Evolutionary conservation across 2,888 invertebrate species (phyloP), one percentile per base, ranked within the genome.

Genomic region (Tortrix viridana): DNA sequence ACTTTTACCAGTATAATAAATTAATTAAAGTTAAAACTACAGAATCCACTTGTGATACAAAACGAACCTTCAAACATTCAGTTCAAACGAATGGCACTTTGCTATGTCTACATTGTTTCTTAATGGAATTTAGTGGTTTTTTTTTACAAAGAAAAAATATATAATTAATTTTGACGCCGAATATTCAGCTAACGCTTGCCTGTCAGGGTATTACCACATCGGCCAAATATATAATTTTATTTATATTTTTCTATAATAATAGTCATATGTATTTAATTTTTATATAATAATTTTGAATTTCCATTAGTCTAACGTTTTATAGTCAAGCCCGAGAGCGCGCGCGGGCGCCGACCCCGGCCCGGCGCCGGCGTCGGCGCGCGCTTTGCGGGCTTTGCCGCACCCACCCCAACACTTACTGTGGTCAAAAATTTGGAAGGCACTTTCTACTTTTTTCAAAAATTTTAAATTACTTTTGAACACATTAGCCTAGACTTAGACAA

Each of bases 351-450:
- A 26, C 60, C 49, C 46, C 53, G 50, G 44, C 26, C 50, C 23
- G 48, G 19, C 23, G 32, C 56, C 57, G 60, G 60, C 71, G 69
- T 59, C 49, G 52, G 70, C 70, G 73, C 72, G 70, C 69, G 74
- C 80, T 71, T 64, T 74, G 79, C 81, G 79, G 78, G 79, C 83
- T 77, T 87, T 93, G 94, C 93, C 94, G 89, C 88, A 87, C 84
- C 82, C 79, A 84, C 84, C 88, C 94, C 94, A 90, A 93, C 93
- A 92, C 93, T 93, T 88, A 89, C 85, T 89, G 88, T 92, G 92
- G 92, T 92, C 92, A 91, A 92, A 90, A 90, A 90, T 93, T 93
- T 95, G 95, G 95, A 95, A 95, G 95, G 95, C 95, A 95, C 95
- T 95, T 95, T 94, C 95, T 95, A 95, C 95, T 93, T 94, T 93